Evolutionary conservation across 1,140 invertebrate genomes (phyloP).

Genomic region (Bemisia tabaci): DNA sequence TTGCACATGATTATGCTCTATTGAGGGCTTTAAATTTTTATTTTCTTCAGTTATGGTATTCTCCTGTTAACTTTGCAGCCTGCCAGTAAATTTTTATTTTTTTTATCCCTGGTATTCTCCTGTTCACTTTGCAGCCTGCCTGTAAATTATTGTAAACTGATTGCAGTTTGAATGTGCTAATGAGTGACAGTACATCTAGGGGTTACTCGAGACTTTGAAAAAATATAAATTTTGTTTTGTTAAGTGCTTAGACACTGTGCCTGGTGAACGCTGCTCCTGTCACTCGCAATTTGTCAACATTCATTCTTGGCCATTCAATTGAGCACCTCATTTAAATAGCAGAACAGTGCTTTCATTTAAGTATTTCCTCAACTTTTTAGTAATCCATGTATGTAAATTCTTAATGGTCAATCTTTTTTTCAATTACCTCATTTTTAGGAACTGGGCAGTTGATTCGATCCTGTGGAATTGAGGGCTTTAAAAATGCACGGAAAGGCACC

Average conservation of each 20-base stretch:
- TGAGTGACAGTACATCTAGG: no score
- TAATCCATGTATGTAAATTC: neutral
- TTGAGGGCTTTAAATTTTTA: no score
- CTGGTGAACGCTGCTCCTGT: no score
- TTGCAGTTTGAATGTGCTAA: no score
- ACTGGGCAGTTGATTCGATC: conserved; percentile 43
- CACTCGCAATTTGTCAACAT: no score
- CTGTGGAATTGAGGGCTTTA: conserved; percentile 85
- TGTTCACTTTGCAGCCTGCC: no score
- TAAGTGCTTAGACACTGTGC: no score
- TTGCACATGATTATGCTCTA: neutral
- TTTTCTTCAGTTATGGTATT: neutral
- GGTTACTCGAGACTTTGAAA: no score
- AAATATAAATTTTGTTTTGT: no score
- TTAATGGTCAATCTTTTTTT: conserved; percentile 9
- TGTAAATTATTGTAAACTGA: no score
- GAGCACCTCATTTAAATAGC: neutral
- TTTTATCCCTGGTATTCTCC: no score
- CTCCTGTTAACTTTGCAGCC: neutral
- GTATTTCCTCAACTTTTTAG: neutral
- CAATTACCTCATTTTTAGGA: conserved; percentile 32
- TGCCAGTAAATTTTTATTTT: no score
- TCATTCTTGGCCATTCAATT: neutral
- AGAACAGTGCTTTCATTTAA: neutral
- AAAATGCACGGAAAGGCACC: conserved; percentile 86